Evolutionary conservation across 2,113 vertebrate genomes (phyloP).

Genomic region (Pomatostomus ruficeps): DNA sequence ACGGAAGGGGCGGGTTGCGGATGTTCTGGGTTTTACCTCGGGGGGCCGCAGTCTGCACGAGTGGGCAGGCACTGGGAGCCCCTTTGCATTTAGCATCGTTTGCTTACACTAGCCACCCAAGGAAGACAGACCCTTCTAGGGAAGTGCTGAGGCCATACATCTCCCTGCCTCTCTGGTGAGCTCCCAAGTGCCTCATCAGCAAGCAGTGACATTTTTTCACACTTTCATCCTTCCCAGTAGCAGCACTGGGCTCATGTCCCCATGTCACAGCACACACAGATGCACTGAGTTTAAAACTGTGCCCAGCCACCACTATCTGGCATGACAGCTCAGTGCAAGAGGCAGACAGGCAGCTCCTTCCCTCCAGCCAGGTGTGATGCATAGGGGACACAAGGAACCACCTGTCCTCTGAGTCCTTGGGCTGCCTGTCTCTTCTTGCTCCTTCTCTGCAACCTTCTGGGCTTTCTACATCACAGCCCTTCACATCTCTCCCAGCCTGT

Average conservation of each 20-base stretch:
- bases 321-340: not conserved
- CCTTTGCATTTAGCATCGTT: not conserved
- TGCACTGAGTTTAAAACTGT: fast-evolving
- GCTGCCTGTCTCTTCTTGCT: not conserved
- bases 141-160: not conserved
- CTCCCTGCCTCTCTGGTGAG: not conserved
- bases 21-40: not conserved
- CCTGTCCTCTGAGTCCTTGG: not conserved
- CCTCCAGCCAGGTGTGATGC: not conserved
- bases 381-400: not conserved
- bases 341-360: not conserved
- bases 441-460: not conserved
- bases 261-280: not conserved
- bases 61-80: not conserved
- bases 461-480: not conserved
- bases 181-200: not conserved
- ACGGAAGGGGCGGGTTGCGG: not conserved
- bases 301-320: not conserved
- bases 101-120: too few species aligned
- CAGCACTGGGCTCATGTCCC: not conserved
- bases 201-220: not conserved
- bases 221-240: not conserved
- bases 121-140: not conserved
- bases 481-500: not conserved
- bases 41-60: too few species aligned